Evolutionary conservation across 2,797 vertebrate species (phyloP), one percentile per base, ranked within the genome.

Genomic region (Semotilus atromaculatus): DNA sequence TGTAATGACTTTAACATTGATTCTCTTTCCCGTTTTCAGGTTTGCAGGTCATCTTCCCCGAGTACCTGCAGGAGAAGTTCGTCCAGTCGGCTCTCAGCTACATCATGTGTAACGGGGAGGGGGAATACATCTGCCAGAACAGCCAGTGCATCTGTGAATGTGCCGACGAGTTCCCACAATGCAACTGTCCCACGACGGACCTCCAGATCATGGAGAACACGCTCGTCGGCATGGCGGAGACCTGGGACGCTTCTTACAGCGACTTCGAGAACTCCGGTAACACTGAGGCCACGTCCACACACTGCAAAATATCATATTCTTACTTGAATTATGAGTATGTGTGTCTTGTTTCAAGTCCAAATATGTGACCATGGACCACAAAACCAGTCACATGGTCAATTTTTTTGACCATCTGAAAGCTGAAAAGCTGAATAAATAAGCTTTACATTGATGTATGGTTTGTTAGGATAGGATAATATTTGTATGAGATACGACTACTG

Each of bases 41-140:
- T 94, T 97, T 99, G 90, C 98, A 99, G 95, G 96, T 99, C 83
- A 99, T 99, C 92, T 98, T 99, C 90, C 98, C 98, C 31, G 97
- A 97, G 83, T 99, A 99, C 91, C 96, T 99, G 90, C 98, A 98
- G 91, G 98, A 99, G 95, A 99, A 99, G 93, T 99, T 99, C 89
- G 98, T 99, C 87, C 98, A 99, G 93, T 99, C 98, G 11, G 98
- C 98, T 86, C 94, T 99, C 92, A 99, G 98, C 92, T 99, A 99
- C 96, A 99, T 99, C 89, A 99, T 99, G 98, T 99, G 98, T 90
- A 99, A 99, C 0, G 98, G 97, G 0, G 98, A 99, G 90, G 98
- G 98, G 1, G 98, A 99, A 84, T 99, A 99, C 48, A 89, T 98
- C 89, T 99, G 98, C 89, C 95, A 92, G 60, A 96, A 97, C 93